Evolutionary conservation across 2,113 vertebrate genomes (phyloP), one percentile per base, ranked within the genome.

Genomic region (Alethe diademata): DNA sequence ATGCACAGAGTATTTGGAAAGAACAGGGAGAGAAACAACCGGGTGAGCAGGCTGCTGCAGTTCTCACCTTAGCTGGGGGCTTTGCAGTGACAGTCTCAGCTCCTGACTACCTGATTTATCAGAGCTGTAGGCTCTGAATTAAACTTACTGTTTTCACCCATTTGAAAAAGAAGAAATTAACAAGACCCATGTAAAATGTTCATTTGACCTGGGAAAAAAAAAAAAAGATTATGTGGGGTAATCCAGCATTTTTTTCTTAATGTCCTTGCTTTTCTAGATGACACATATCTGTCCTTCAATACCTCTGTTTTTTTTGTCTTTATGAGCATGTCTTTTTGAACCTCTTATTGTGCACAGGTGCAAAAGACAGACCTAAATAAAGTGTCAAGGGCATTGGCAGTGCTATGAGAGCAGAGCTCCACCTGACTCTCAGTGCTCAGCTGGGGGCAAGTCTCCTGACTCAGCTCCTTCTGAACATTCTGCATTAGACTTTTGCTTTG

Each of bases 361-460:
- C 23, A 75, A 60, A 67, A 61, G n/a, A 12, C 5, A 61, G 33
- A 20, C 4, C 36, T 87, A 28, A 73, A 53, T 31, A 13, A 65
- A 36, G 11, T 4, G 25, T 61, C 35, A 19, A 23, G n/a, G n/a
- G 11, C 12, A 13, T 4, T 65, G 40, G 24, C 28, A 28, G 8
- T 16, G 25, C 22, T 53, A 1, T 0, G 4, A 73, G 11, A 24
- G 17, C 19, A 70, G 31, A 73, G n/a, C 14, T 73, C 48, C 28
- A 17, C 11, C 22, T 16, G 43, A 14, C 9, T 31, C 43, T 9
- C 70, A 19, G 38, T 2, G 9, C 26, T 42, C 1, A 0, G 6
- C 70, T 22, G 6, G 38, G n/a, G 82, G 8, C 4, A 23, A 31
- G 14, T 15, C 31, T 57, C 42, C 13, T 6, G 19, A 36, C 9